Base-by-base conservation (phyloP, 1,140 invertebrate species). In the Thalassaphorura encarpata region DNA sequence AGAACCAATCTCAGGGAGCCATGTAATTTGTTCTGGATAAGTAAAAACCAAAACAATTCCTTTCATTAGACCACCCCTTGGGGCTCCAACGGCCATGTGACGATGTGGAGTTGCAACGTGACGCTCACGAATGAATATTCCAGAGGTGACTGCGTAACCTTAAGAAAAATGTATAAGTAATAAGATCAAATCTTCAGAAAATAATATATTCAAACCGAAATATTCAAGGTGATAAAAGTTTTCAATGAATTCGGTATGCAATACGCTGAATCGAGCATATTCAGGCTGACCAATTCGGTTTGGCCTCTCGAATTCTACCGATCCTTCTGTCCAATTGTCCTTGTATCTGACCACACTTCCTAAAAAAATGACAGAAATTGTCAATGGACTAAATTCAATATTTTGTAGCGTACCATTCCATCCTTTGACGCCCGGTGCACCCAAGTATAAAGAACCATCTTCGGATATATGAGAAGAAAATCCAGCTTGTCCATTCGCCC, bases 1-100 rank as follows among this genome's bases (percentile, higher is more conserved):
- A n/a, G n/a, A n/a, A n/a, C 3, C 36, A 18, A 29, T 11, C 4
- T 40, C 46, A 16, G 43, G 29, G n/a, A 43, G 18, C 28, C 28
- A 28, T 15, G 16, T 18, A 33, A 16, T 56, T 42, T 18, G 11
- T 33, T 48, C 45, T 36, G 21, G 18, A n/a, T 49, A 39, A 2
- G 45, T 16, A 21, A 56, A 49, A n/a, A 56, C n/a, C 11, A 56
- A 11, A 3, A 56, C 54, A 3, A 23, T 28, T 4, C 54, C 54
- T 36, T 16, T 23, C 2, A 56, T 18, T 4, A 18, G 29, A 4
- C 42, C 40, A 13, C 36, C 24, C 3, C 52, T 13, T 2, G 52
- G 52, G 3, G 52, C 41, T 11, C 52, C 52, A 5, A n/a, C 24
- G 19, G 24, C 52, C 13, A 13, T 43, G 6, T 11, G 19, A 21